Conservation (phyloP, 2,888 invertebrate genomes). For the Gymnoscelis rufifasciata region DNA sequence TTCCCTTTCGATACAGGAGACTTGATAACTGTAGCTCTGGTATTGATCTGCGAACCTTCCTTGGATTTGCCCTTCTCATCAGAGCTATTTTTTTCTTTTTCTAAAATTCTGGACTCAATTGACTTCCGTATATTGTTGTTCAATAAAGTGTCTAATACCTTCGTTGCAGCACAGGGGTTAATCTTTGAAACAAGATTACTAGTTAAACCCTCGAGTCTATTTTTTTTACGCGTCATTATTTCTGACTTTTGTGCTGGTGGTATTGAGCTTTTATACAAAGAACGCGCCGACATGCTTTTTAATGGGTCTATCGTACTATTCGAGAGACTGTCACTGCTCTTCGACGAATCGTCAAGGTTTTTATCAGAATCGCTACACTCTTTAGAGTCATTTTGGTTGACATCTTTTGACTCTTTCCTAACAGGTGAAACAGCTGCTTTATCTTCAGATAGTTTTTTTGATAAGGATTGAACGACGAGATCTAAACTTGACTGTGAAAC, state of each 20-base stretch:
- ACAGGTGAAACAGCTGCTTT: constrained; percentile 39
- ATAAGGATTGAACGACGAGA: constrained; percentile 70
- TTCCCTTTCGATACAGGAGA: constrained; percentile 76
- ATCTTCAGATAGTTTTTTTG: constrained; percentile 70
- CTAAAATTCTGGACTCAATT: constrained; percentile 70
- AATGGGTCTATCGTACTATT: constrained; percentile 57
- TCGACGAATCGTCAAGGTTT: constrained; percentile 31
- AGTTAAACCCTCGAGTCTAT: constrained; percentile 80
- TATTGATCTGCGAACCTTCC: constrained; percentile 61
- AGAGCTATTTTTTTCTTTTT: constrained; percentile 59
- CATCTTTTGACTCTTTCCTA: constrained; percentile 52
- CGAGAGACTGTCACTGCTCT: constrained; percentile 35
- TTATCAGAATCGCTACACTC: constrained; percentile 47
- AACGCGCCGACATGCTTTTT: constrained; percentile 72
- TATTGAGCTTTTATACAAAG: constrained; percentile 69
- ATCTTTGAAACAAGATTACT: constrained; percentile 81
- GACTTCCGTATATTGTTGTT: constrained; percentile 74
- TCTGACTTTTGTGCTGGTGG: constrained; percentile 74
- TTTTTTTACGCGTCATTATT: constrained; percentile 81
- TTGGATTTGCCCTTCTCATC: constrained; percentile 59
- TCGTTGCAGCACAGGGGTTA: constrained; percentile 73
- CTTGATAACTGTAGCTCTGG: constrained; percentile 78
- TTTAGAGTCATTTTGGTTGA: constrained; percentile 52
- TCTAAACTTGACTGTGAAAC: constrained; percentile 61
- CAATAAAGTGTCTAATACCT: constrained; percentile 71